These are phyloP conservation scores for Pan troglodytes DNA, from an alignment of 2,113 vertebrate species.

Conservation along the genomic window NHGRI_mPanTro3-v2.1_pri NC_072417.2:88494501-88495000, in stretches of 20 bases:
- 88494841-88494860: background rate
- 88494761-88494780: background rate
- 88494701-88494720: constrained; percentile 98
- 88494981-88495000: background rate
- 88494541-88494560: background rate
- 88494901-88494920: constrained; percentile 98
- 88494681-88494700: constrained; percentile 98
- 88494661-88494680: constrained; percentile 97
- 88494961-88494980: constrained; percentile 94
- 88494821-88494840: background rate
- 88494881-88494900: constrained; percentile 98
- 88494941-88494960: constrained; percentile 99
- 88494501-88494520: background rate
- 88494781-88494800: background rate
- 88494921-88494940: constrained; percentile 97
- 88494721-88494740: constrained; percentile 88
- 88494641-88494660: constrained; percentile 95
- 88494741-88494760: background rate
- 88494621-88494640: constrained; percentile 94
- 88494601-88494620: constrained; percentile 92
- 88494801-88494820: background rate
- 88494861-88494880: constrained; percentile 93
- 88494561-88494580: background rate
- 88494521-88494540: background rate
- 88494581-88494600: background rate